These are phyloP conservation scores for Galaxias olidus DNA, from an alignment of 2,797 vertebrate genomes.

Conservation along the genomic window DNA sequence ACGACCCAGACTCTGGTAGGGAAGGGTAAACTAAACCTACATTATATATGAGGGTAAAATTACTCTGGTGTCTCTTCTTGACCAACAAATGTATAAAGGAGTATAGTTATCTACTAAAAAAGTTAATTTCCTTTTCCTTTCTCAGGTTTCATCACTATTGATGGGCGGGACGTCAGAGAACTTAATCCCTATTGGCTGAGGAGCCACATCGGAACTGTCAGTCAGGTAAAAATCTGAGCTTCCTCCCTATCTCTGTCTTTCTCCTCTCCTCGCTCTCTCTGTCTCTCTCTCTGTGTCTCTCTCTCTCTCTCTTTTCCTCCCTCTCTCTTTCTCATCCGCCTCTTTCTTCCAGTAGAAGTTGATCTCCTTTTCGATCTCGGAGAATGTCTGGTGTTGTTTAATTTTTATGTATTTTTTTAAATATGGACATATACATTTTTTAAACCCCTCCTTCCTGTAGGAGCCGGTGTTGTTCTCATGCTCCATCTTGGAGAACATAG, in stretches of 20 bases:
- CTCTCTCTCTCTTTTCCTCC: not conserved
- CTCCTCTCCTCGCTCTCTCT: not conserved
- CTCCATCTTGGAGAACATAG: slow-evolving; percentile 94
- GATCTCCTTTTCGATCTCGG: not conserved
- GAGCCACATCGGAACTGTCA: slow-evolving; percentile 91
- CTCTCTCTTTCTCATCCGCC: not conserved
- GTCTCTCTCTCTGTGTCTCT: not conserved
- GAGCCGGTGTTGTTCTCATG: slow-evolving; percentile 96
- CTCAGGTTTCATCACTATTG: slow-evolving; percentile 83
- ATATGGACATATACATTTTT: too few relatives aligned
- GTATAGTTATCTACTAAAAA: too few relatives aligned
- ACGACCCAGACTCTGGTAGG: too few relatives aligned
- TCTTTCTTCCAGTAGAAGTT: not conserved
- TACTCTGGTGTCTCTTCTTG: slow-evolving; percentile 88
- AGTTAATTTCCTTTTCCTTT: too few relatives aligned
- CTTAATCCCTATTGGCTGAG: slow-evolving; percentile 93
- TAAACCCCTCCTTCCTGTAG: slow-evolving; percentile 56
- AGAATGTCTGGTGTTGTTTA: not conserved
- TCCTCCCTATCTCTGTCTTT: not conserved
- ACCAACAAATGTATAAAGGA: too few relatives aligned
- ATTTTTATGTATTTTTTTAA: not conserved
- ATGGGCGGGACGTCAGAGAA: slow-evolving; percentile 85
- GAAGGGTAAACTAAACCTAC: too few relatives aligned
- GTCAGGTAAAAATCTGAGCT: slow-evolving; percentile 81
- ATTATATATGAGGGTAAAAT: too few relatives aligned